Percentiles rank a stretch among this genome's conserved stretches.
Conservation (phyloP, 2,888 invertebrate genomes). For the Heteromurus nitidus region DNA sequence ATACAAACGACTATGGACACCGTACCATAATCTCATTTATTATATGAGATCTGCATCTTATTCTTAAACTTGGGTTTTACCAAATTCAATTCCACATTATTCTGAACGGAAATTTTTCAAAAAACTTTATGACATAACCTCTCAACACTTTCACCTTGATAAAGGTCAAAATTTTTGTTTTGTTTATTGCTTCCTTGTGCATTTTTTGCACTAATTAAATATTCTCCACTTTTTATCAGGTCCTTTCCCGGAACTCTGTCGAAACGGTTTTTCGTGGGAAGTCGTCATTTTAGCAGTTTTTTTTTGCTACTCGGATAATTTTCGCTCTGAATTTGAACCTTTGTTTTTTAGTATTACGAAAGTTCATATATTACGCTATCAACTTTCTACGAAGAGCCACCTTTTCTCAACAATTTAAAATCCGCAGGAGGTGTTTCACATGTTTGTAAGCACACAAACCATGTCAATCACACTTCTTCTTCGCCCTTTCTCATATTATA, state of each 20-base stretch:
- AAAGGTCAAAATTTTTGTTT: neutral
- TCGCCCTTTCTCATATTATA: neutral
- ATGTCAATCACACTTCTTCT: constrained; percentile 19
- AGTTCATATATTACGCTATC: too few relatives aligned
- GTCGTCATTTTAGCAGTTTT: too few relatives aligned
- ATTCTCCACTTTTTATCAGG: neutral
- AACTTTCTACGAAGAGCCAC: too few relatives aligned
- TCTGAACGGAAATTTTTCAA: neutral
- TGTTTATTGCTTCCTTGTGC: neutral
- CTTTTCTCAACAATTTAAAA: neutral
- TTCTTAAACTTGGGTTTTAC: neutral
- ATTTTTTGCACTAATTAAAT: neutral
- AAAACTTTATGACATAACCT: neutral
- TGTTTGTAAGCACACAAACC: neutral
- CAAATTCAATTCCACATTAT: neutral
- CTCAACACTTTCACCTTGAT: neutral
- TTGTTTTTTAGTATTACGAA: too few relatives aligned
- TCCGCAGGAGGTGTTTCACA: neutral
- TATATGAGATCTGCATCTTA: neutral
- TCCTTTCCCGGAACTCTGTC: constrained; percentile 13
- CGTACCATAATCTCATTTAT: neutral
- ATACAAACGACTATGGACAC: neutral
- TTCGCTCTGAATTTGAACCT: neutral
- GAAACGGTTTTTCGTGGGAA: too few relatives aligned
- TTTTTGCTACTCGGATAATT: neutral